Base-by-base conservation (phyloP, 2,113 vertebrate species). In the Xyliphius kryptos region DNA sequence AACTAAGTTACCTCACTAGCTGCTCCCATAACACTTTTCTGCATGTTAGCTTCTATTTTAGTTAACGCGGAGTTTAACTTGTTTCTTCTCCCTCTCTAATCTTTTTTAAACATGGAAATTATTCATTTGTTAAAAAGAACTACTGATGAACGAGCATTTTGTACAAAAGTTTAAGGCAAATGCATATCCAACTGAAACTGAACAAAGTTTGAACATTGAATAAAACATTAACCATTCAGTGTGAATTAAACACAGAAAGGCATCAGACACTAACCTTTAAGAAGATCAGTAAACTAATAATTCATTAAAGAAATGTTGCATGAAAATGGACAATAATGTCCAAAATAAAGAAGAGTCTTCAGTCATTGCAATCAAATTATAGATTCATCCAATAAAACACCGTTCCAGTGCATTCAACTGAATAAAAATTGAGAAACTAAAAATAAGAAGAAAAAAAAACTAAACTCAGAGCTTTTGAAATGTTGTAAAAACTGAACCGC, bases 371-470 rank as follows among this genome's bases (percentile, higher is more conserved):
- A 15, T 38, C 20, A 41, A 48, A 50, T 37, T 51, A 36, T 41
- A 32, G 9, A 3, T 11, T 59, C n/a, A 21, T 52, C 16, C 22
- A 53, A 16, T 14, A 14, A 51, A 37, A 56, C 46, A 47, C 74
- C 62, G 61, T 70, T 80, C 74, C 78, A 79, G 79, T 80, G 76
- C 78, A 56, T 66, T 60, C 71, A 62, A 70, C 68, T 43, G 20
- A 70, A 67, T 17, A 69, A 46, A 46, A 58, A 10, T 20, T 43
- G 58, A 67, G 3, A 68, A 70, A 74, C 69, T 8, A 43, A 50
- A 67, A 10, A 49, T 62, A 1, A 71, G 66, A 10, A 53, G 60
- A 1, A 72, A 65, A 63, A 49, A 38, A 9, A 67, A 40, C 19
- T 63, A 53, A 21, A 55, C 26, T 4, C 54, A 53, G 12, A 46